Evolutionary conservation across 2,797 vertebrate genomes (phyloP).

Genomic region (Crocodylus rhombifer): DNA sequence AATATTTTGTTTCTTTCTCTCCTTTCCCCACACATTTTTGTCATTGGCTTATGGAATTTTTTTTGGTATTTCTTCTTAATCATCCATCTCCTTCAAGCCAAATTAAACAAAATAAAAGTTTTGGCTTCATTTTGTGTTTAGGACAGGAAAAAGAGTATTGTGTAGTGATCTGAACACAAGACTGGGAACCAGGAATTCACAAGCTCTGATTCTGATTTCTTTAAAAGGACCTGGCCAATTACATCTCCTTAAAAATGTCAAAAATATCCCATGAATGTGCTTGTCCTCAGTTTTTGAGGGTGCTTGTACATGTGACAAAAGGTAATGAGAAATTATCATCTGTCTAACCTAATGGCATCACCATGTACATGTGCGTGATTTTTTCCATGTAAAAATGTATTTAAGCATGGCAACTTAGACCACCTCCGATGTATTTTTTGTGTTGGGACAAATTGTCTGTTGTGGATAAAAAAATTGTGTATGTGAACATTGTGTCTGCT

Average conservation of each 20-base stretch:
- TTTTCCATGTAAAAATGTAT: too few species aligned
- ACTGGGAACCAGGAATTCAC: not conserved
- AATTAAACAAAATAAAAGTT: not conserved
- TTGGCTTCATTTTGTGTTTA: not conserved
- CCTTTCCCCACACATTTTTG: not conserved
- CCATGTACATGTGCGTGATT: too few species aligned
- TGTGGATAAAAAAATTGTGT: too few species aligned
- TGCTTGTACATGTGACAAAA: too few species aligned
- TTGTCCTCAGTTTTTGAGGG: not conserved
- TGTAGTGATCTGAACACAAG: not conserved
- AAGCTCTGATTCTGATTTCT: not conserved
- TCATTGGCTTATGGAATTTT: not conserved
- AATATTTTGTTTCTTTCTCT: conserved; percentile 10
- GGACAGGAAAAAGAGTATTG: not conserved
- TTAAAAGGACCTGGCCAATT: too few species aligned
- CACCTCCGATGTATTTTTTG: too few species aligned
- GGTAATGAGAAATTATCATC: too few species aligned
- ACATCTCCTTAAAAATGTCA: not conserved
- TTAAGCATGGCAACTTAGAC: too few species aligned
- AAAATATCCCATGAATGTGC: not conserved
- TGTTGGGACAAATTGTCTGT: too few species aligned
- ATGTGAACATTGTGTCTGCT: too few species aligned
- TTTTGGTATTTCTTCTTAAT: not conserved
- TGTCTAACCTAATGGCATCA: too few species aligned
- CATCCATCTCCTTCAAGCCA: not conserved